Conservation (phyloP, 2,797 vertebrate genomes). For the Pipistrellus nathusii region DNA sequence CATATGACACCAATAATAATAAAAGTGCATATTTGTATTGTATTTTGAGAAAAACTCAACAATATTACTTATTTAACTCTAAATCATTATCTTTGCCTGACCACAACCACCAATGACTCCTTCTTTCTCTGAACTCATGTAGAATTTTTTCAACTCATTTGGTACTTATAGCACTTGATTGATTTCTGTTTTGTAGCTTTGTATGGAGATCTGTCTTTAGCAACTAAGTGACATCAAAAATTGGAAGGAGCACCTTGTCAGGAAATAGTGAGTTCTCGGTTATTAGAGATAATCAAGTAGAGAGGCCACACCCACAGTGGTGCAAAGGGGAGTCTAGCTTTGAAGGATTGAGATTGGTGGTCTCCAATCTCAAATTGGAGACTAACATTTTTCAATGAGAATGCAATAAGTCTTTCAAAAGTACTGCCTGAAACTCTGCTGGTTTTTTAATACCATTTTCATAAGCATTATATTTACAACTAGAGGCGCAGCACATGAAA, state of each 20-base stretch:
- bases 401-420: not conserved
- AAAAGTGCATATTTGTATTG: not conserved
- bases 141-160: slow-evolving; percentile 42
- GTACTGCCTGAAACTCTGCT: not conserved
- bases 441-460: not conserved
- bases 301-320: not conserved
- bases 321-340: not conserved
- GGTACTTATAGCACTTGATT: not conserved
- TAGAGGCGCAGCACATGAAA: too few relatives aligned
- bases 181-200: slow-evolving; percentile 15
- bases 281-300: not conserved
- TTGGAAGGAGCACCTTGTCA: not conserved
- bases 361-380: slow-evolving; percentile 32
- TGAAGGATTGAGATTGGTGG: not conserved
- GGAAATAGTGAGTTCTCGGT: not conserved
- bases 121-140: not conserved
- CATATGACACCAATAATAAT: not conserved
- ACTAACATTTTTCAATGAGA: not conserved
- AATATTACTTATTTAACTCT: not conserved
- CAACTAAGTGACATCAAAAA: not conserved
- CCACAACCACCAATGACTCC: not conserved
- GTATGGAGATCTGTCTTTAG: slow-evolving; percentile 26
- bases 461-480: not conserved
- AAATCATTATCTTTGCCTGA: slow-evolving; percentile 28
- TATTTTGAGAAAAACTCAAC: not conserved